Base-by-base conservation (phyloP, 2,888 invertebrate genomes). In the Aleiodes leptofemur region DNA sequence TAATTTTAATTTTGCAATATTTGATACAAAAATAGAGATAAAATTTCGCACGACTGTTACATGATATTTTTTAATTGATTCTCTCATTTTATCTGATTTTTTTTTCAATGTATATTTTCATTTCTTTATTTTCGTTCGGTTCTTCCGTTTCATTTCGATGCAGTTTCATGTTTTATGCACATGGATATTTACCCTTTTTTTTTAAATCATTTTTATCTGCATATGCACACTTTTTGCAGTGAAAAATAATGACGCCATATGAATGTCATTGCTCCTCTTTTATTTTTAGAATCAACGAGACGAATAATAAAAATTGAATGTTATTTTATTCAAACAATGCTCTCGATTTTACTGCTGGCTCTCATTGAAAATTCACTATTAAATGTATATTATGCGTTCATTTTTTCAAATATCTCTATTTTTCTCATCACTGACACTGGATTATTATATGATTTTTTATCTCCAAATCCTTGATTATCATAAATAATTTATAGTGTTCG, bases 101-200 rank as follows among this genome's bases (percentile, higher is more conserved):
- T 79, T 69, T 72, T 70, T 70, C 70, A 56, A n/a, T 76, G 69
- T 74, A 23, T 66, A 50, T 71, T 50, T 73, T 78, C 76, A 80
- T 80, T 82, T 74, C 66, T 74, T 78, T 74, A 78, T 80, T 79
- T 80, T 80, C 77, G 78, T 79, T 80, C 76, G 77, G 74, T 75
- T 80, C 43, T 80, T 82, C 80, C 78, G 78, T 82, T 81, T 81
- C 81, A 82, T 81, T 73, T 74, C 69, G 38, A 68, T 53, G 71
- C 8, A 56, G 56, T 57, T 78, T 83, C 82, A 81, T 83, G 81
- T 82, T 83, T 83, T 81, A 83, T 83, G 82, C 82, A 82, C 81
- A 77, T 78, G 73, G 77, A 77, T 81, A 82, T 80, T 79, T 81
- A 34, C 23, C 80, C 82, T 82, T 82, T 82, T 81, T 81, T 80